Conservation (phyloP, 2,797 vertebrate species). For the Myotis findleyi region DNA sequence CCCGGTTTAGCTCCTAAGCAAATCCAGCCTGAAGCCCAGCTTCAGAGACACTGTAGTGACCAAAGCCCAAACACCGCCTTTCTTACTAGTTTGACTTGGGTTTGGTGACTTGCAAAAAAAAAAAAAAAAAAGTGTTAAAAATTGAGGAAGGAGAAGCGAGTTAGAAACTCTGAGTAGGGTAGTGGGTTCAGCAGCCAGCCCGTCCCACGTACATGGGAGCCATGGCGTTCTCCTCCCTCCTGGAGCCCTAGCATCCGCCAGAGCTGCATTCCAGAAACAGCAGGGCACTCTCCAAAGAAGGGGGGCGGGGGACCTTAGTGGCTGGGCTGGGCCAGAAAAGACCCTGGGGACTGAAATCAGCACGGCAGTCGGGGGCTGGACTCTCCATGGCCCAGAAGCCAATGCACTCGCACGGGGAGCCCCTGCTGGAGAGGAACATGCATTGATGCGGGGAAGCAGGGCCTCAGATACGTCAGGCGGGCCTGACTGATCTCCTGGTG, state of each 20-base stretch:
- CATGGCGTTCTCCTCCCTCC: background rate
- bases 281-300: background rate
- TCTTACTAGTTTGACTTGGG: too few relatives aligned
- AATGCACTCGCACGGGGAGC: background rate
- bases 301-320: too few relatives aligned
- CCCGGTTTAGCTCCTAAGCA: background rate
- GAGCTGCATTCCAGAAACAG: background rate
- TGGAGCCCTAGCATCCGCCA: background rate
- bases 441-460: background rate
- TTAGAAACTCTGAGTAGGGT: background rate
- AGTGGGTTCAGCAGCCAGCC: background rate
- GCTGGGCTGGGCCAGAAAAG: background rate
- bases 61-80: too few relatives aligned
- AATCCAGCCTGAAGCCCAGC: too few relatives aligned
- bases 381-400: background rate
- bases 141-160: background rate
- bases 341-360: background rate
- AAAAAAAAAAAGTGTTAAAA: background rate
- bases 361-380: background rate
- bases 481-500: background rate
- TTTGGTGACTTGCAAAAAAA: too few relatives aligned
- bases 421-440: background rate
- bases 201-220: background rate
- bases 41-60: too few relatives aligned
- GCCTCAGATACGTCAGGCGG: slow-evolving; percentile 14